Base-by-base conservation (phyloP, 1,140 invertebrate species). In the Paraescarpia echinospica region DNA sequence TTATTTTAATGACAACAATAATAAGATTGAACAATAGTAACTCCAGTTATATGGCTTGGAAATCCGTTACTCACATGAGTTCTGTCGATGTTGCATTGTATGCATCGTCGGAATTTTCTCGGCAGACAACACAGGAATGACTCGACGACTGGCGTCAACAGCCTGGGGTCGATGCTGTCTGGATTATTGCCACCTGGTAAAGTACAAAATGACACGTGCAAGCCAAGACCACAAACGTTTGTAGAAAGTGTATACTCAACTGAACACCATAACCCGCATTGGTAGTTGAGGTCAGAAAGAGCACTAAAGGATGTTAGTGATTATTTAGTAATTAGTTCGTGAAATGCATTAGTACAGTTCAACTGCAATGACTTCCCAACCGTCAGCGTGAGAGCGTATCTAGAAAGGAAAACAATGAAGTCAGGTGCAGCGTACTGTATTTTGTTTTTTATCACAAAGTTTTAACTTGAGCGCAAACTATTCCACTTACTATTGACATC, bases 131-230 rank as follows among this genome's bases (percentile, higher is more conserved):
- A 93, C 27, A 35, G 59, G 41, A 92, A 89, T n/a, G 34, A 91
- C 91, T 95, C 95, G 93, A 95, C 94, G 14, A 95, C 51, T 51
- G 95, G 95, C 92, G 94, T 94, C n/a, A 95, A 95, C 34, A 95
- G 90, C 88, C 93, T 94, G n/a, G 95, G 94, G 90, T 95, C 94
- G 1, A 95, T 12, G 14, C 94, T 90, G 34, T 93, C 92, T 12
- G 95, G 93, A 33, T 94, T 89, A 5, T 93, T 93, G 34, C 89
- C 90, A 59, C 95, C 95, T 95, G 93, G 27, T 77, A 12, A 77
- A 77, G 59, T 77, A n/a, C 18, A 41, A 34, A n/a, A 91, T n/a
- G 90, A 41, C 22, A 91, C 34, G 5, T 35, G 27, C 35, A 91
- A 27, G 27, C 31, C 18, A 41, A 18, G 35, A 91, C 5, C 34